Evolutionary conservation across 2,113 vertebrate species (phyloP).

Genomic region (Menidia beryllina): DNA sequence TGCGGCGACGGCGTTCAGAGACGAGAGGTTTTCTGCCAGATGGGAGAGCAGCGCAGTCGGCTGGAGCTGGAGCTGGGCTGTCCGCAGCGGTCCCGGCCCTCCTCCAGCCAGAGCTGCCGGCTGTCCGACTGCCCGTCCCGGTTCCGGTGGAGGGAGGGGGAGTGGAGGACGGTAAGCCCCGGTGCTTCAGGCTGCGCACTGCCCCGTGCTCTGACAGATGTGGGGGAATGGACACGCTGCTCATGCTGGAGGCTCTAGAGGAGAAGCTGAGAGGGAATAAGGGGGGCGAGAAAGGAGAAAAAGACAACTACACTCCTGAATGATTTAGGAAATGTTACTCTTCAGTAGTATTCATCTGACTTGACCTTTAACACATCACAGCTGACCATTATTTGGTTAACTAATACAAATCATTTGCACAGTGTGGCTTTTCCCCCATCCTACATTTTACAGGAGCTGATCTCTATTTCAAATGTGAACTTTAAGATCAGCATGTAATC

Average conservation of each 20-base stretch:
- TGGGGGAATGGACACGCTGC: conserved; percentile 19
- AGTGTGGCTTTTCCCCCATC: too few relatives aligned
- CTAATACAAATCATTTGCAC: too few relatives aligned
- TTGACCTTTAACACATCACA: too few relatives aligned
- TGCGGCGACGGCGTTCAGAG: conserved; percentile 87
- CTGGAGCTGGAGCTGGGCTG: conserved; percentile 84
- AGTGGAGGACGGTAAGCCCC: conserved; percentile 88
- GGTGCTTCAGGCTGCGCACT: not conserved
- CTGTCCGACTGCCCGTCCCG: conserved; percentile 78
- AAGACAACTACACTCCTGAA: too few relatives aligned
- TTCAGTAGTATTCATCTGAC: too few relatives aligned
- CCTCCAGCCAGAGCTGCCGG: conserved; percentile 84
- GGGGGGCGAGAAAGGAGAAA: too few relatives aligned
- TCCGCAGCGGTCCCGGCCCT: conserved; percentile 74
- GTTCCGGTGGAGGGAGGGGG: conserved; percentile 86
- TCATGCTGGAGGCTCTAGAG: not conserved
- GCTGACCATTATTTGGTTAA: too few relatives aligned
- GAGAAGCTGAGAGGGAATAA: conserved; percentile 27
- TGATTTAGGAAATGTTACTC: too few relatives aligned
- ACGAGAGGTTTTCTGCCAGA: conserved; percentile 85
- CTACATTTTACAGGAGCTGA: too few relatives aligned
- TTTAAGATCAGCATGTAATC: too few relatives aligned
- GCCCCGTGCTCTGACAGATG: conserved; percentile 12
- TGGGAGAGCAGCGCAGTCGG: conserved; percentile 67
- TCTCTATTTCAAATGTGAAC: too few relatives aligned